Percentiles rank a stretch among this genome's conserved stretches.
These are phyloP conservation scores for Tichodroma muraria DNA, from an alignment of 2,113 vertebrate species.

Conservation along the genomic window DNA sequence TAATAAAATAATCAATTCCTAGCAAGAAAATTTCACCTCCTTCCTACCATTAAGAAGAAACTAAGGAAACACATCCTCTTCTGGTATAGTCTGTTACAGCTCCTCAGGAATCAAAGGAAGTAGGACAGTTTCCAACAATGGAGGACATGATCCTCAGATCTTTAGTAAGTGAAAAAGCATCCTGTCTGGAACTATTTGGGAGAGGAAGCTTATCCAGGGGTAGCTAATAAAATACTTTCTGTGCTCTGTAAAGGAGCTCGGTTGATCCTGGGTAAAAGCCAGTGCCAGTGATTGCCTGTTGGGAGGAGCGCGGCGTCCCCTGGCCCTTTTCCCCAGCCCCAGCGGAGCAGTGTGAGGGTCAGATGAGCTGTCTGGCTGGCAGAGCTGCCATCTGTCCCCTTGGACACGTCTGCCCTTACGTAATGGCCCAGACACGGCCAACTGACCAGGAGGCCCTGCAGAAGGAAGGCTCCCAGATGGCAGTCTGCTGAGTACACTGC, in stretches of 20 bases:
- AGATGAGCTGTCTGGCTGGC: background rate
- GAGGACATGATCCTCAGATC: constrained; percentile 1
- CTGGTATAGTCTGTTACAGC: background rate
- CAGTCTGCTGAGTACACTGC: background rate
- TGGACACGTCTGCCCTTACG: background rate
- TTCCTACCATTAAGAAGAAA: constrained; percentile 20
- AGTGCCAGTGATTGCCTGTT: accelerated
- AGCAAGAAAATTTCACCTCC: constrained; percentile 3
- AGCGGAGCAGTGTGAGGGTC: accelerated
- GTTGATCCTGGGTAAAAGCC: background rate
- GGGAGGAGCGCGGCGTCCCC: accelerated
- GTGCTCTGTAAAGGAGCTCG: background rate
- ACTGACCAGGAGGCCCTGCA: background rate
- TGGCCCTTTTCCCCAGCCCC: background rate
- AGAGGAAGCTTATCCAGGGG: constrained; percentile 2
- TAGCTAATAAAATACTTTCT: background rate
- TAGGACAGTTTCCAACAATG: constrained; percentile 10
- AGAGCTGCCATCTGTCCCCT: constrained; percentile 25
- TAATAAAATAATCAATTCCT: background rate
- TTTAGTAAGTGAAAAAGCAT: constrained; percentile 20
- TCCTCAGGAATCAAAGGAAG: constrained; percentile 8
- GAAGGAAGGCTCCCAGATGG: constrained; percentile 18
- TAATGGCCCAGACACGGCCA: background rate
- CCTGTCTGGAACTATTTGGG: constrained; percentile 40
- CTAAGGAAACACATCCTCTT: background rate